A percentile compares a stretch with the other conserved stretches of the same genome.
Evolutionary conservation across 2,797 vertebrate genomes (phyloP).

Genomic region (Phoebastria nigripes): DNA sequence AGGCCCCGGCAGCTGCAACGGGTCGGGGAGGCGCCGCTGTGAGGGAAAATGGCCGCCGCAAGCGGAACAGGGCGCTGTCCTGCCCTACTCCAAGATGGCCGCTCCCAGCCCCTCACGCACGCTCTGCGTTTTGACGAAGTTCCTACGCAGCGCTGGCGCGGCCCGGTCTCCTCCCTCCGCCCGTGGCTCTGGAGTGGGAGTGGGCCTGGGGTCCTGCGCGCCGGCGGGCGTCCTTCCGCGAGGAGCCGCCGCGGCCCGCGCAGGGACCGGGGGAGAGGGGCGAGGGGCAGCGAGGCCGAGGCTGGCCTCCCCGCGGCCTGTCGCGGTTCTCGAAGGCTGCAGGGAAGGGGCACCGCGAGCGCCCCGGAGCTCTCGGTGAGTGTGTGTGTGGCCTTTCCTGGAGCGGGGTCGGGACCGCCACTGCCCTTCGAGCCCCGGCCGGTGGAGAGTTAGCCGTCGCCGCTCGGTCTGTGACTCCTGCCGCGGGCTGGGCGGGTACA

Average conservation of each 20-base stretch:
- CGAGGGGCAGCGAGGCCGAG: not conserved
- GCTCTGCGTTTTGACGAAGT: accelerated
- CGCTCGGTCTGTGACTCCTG: too few relatives aligned
- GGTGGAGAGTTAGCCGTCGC: not conserved
- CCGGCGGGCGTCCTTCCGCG: conserved; percentile 73
- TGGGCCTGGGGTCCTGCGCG: conserved; percentile 79
- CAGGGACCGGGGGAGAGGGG: not conserved
- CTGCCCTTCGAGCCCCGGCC: not conserved
- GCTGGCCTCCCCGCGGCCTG: not conserved
- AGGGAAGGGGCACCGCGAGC: not conserved
- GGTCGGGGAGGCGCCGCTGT: accelerated
- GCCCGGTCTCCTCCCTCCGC: not conserved
- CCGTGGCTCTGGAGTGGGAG: conserved; percentile 42
- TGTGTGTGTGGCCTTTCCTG: not conserved
- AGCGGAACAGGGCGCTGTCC: accelerated
- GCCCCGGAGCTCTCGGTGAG: not conserved
- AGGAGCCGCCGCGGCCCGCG: conserved; percentile 41
- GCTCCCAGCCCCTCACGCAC: not conserved
- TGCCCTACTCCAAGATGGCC: conserved; percentile 6
- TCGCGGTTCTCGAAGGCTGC: not conserved
- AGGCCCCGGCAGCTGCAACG: accelerated
- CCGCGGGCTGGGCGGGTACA: not conserved
- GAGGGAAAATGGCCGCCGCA: not conserved
- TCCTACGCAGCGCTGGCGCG: not conserved
- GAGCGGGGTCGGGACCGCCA: not conserved